Evolutionary conservation across 2,797 vertebrate genomes (phyloP), one percentile per base, ranked within the genome.

Genomic region (Glyptemys insculpta): DNA sequence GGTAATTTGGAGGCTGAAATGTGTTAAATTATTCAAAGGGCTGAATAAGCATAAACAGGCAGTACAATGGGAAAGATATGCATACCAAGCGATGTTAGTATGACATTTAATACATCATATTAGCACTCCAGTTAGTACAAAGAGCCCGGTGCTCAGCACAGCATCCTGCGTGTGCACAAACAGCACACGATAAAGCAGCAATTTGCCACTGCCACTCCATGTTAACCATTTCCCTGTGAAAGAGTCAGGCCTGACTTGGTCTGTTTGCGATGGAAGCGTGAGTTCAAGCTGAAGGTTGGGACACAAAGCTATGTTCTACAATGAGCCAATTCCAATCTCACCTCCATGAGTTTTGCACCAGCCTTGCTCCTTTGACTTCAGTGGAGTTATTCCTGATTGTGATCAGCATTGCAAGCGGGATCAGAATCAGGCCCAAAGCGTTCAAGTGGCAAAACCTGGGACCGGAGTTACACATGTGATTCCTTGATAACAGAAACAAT

Each of bases 21-120:
- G 98, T 98, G 98, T 97, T 98, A 98, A 98, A 98, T 98, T 98
- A 99, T 99, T 99, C 98, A 99, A 99, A 99, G 98, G 98, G 99
- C 99, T 99, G 99, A 99, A 99, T 99, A 99, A 99, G 99, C 99
- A 99, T 98, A 99, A 99, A 98, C 97, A 98, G 96, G 98, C 98
- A 97, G 97, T 98, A 97, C 97, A 98, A 98, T 97, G 95, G 98
- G 98, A 98, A 98, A 98, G 98, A 98, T 97, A 98, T 98, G 98
- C 98, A 98, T 96, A 98, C 97, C 98, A 98, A 98, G 99, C 98
- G 97, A 99, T 97, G 98, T 98, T 94, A 96, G 97, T 95, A 97
- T 99, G 99, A 99, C 99, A 99, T 98, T 99, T 98, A 98, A 99
- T 99, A 98, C 98, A 99, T 99, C 99, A 99, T 98, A 98, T 98